phyloP scores from a whole-genome alignment of 37 sponge, comb jelly and placozoan species.

The Aplysina aerophoba region DNA sequence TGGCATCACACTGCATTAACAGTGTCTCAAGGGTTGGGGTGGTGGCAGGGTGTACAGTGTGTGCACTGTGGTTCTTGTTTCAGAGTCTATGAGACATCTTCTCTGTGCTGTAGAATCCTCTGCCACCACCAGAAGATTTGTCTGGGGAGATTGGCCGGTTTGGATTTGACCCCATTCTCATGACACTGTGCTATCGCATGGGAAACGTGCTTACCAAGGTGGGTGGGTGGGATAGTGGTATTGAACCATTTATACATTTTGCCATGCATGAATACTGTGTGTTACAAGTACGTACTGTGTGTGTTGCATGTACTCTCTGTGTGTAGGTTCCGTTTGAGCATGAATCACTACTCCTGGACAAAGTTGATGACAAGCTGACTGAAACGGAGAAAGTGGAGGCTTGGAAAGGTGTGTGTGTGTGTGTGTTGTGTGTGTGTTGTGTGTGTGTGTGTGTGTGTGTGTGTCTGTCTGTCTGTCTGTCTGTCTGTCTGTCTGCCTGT shows the following conservation, averaged over 20 bases:
- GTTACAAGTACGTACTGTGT: background rate
- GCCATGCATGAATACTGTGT: background rate
- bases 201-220: constrained; percentile 75
- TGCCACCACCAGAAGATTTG: constrained; percentile 48
- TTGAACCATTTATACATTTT: too few species aligned
- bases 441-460: constrained; percentile 13
- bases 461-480: constrained; percentile 4
- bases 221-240: too few species aligned
- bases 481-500: background rate
- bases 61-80: background rate
- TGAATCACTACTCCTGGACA: constrained; percentile 82
- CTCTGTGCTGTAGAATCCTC: constrained; percentile 43
- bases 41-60: too few species aligned
- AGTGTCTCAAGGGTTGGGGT: too few species aligned
- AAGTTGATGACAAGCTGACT: constrained; percentile 53
- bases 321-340: constrained; percentile 81
- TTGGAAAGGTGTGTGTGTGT: constrained; percentile 40
- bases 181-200: constrained; percentile 29
- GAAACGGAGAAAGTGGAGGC: constrained; percentile 49
- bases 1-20: too few species aligned
- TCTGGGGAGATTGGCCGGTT: constrained; percentile 33
- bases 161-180: constrained; percentile 63
- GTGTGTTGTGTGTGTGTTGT: constrained; percentile 14
- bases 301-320: background rate
- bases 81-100: too few species aligned